Evolutionary conservation across 2,797 vertebrate species (phyloP).

Genomic region (Poeciliopsis presidionis): DNA sequence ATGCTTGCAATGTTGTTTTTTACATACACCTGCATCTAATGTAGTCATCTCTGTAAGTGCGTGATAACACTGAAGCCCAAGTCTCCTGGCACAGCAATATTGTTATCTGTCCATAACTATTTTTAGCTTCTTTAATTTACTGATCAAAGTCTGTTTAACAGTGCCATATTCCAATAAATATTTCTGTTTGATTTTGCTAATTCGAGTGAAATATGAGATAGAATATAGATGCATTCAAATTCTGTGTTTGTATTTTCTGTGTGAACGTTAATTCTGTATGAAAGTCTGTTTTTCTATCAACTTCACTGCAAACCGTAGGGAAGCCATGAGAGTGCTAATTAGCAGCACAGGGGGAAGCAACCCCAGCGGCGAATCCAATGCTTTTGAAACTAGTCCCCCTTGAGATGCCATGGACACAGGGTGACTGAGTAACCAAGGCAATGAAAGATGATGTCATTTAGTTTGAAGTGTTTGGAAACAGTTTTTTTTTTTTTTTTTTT

Average conservation of each 20-base stretch:
- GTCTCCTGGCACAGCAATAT: not conserved
- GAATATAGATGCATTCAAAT: not conserved
- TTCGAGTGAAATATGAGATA: not conserved
- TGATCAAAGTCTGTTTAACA: not conserved
- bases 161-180: not conserved
- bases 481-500: not conserved
- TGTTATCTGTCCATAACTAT: not conserved
- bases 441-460: conserved; percentile 54
- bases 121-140: not conserved
- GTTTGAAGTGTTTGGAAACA: not conserved
- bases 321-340: conserved; percentile 72
- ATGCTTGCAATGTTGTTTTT: not conserved
- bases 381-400: conserved; percentile 66
- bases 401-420: conserved; percentile 67
- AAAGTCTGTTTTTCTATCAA: conserved; percentile 61
- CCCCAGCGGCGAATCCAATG: conserved; percentile 66
- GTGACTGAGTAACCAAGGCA: conserved; percentile 47
- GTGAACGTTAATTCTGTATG: conserved; percentile 32
- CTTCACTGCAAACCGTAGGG: conserved; percentile 63
- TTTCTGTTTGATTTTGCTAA: conserved; percentile 1
- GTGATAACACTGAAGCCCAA: not conserved
- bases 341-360: conserved; percentile 68
- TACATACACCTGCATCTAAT: not conserved
- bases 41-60: not conserved
- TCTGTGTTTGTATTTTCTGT: conserved; percentile 21